phyloP scores from a whole-genome alignment of 1,140 invertebrate species.

The Colletes gigas region DNA sequence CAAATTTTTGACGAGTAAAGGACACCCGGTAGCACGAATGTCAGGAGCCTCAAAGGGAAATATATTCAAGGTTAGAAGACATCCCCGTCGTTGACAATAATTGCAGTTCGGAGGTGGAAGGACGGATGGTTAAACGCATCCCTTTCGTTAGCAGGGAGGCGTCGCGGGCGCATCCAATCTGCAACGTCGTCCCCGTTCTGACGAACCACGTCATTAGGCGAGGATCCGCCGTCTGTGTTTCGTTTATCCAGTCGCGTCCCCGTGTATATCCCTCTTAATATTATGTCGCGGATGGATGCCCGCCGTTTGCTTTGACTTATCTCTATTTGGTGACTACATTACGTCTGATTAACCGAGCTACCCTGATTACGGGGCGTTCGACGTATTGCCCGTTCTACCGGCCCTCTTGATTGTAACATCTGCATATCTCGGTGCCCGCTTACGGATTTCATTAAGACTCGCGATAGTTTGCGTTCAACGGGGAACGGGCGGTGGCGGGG shows the following conservation, averaged over 20 bases:
- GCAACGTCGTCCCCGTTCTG: not conserved
- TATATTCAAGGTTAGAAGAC: no score
- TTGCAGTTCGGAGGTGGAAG: no score
- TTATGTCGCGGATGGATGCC: conserved; percentile 28
- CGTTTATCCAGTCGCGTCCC: conserved; percentile 8
- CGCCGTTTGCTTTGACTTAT: conserved; percentile 51
- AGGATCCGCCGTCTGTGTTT: conserved; percentile 29
- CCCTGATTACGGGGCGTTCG: conserved; percentile 40
- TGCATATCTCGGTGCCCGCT: conserved; percentile 36
- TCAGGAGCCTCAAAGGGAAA: no score
- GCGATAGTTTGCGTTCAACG: conserved; percentile 23
- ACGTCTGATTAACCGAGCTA: conserved; percentile 47
- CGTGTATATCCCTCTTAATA: conserved; percentile 25
- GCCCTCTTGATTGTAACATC: conserved; percentile 44
- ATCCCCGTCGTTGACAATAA: no score
- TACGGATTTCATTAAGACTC: conserved; percentile 34
- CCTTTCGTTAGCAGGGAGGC: conserved; percentile 4
- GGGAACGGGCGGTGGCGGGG: not conserved
- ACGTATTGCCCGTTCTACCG: conserved; percentile 35
- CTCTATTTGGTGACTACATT: conserved; percentile 51
- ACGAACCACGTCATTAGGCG: conserved; percentile 40
- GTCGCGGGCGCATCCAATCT: conserved; percentile 5
- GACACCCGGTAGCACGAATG: no score
- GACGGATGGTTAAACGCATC: conserved; percentile 3
- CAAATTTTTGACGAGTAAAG: no score